These are phyloP conservation scores for Calidris pygmaea DNA, from an alignment of 2,113 vertebrate species.

Conservation along the genomic window DNA sequence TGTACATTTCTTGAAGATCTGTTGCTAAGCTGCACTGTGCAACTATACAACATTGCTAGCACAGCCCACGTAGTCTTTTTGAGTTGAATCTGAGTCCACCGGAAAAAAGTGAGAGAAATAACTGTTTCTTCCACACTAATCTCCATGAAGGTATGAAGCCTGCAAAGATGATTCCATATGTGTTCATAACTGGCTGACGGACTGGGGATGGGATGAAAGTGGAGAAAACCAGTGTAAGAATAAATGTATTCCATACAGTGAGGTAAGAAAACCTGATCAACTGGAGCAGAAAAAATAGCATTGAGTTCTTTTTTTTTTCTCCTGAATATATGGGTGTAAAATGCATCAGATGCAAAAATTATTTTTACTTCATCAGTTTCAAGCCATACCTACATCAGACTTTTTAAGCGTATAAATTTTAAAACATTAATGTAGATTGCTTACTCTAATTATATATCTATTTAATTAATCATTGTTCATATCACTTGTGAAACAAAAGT, in stretches of 20 bases:
- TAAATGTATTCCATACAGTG: slow-evolving; percentile 57
- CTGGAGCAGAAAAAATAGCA: neutral
- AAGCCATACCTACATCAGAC: neutral
- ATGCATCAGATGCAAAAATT: neutral
- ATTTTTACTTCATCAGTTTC: neutral
- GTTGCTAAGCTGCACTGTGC: neutral
- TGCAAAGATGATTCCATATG: slow-evolving; percentile 71
- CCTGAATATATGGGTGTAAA: neutral
- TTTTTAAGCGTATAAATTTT: neutral
- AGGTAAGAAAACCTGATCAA: slow-evolving; percentile 59
- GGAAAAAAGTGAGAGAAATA: neutral
- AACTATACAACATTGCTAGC: neutral
- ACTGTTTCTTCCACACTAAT: neutral
- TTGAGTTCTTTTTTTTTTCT: neutral
- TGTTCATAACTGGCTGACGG: slow-evolving; percentile 65
- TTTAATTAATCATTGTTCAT: neutral
- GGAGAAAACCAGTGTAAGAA: slow-evolving; percentile 68
- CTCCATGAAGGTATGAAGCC: slow-evolving; percentile 71
- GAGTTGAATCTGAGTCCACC: neutral
- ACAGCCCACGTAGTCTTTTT: neutral
- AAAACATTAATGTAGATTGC: neutral
- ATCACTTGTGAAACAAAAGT: neutral
- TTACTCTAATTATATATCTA: neutral
- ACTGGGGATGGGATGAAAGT: slow-evolving; percentile 65
- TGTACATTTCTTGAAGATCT: neutral